These are phyloP conservation scores for Bergia puertoricense DNA, from an alignment of 92 coral and sea anemone species.

Conservation along the genomic window DNA sequence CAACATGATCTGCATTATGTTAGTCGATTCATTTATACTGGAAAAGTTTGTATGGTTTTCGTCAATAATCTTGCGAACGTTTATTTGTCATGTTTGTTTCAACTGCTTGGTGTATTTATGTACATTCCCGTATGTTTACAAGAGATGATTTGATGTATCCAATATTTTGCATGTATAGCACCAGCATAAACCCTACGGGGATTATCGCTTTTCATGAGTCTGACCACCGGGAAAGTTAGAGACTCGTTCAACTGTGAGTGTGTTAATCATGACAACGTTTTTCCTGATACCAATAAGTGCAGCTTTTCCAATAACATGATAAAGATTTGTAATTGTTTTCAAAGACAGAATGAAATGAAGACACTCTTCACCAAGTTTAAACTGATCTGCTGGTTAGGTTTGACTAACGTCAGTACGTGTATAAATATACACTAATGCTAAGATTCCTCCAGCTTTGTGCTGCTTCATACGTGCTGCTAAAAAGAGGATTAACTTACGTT, in stretches of 20 bases:
- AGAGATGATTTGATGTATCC: background rate
- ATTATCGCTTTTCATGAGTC: background rate
- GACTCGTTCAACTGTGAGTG: background rate
- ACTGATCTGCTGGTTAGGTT: background rate
- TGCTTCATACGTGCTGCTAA: constrained; percentile 2
- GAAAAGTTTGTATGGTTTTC: background rate
- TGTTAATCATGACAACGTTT: background rate
- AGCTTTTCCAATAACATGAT: background rate
- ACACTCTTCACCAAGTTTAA: background rate
- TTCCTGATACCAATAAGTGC: background rate
- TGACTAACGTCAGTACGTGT: background rate
- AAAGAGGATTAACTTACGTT: constrained; percentile 1
- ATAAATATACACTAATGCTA: background rate
- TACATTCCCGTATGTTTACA: background rate
- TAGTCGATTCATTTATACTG: background rate
- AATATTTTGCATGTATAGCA: background rate
- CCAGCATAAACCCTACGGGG: background rate
- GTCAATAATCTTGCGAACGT: background rate
- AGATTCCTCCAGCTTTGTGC: background rate
- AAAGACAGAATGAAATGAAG: no score
- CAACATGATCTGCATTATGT: background rate
- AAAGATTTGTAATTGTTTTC: background rate
- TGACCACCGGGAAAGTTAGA: background rate
- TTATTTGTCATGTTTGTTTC: background rate
- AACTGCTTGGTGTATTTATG: background rate